Conservation (phyloP, 1,140 invertebrate species). For the Bombus picipes region DNA sequence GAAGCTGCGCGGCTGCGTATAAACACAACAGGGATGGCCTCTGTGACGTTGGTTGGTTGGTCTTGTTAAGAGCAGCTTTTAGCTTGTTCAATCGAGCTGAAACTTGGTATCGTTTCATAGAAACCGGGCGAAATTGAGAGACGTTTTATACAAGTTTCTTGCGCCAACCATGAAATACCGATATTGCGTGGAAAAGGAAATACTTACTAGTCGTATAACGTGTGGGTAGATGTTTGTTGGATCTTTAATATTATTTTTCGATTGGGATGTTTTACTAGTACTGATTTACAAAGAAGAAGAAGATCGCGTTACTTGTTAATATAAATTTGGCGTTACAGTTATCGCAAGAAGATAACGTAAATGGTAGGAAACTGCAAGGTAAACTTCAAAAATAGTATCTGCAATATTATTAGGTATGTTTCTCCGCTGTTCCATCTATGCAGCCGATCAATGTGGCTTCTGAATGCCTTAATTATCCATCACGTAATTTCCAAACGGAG, state of each 20-base stretch:
- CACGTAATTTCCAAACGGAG: too few species aligned
- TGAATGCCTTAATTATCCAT: too few species aligned
- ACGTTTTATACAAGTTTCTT: neutral
- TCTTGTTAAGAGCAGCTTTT: slow-evolving; percentile 4
- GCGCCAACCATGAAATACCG: too few species aligned
- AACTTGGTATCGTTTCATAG: neutral
- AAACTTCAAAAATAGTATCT: too few species aligned
- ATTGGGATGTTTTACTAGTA: neutral
- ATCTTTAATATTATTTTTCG: neutral
- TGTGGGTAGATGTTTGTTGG: neutral
- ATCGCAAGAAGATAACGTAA: too few species aligned
- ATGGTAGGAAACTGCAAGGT: too few species aligned
- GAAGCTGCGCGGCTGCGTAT: neutral
- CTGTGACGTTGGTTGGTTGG: neutral
- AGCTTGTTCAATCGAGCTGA: slow-evolving; percentile 4
- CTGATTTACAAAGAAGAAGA: neutral
- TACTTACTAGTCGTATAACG: neutral
- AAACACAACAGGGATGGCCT: neutral
- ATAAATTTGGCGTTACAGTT: too few species aligned
- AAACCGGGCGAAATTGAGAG: neutral
- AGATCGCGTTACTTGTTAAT: neutral
- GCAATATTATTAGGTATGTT: too few species aligned
- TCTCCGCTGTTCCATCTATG: too few species aligned
- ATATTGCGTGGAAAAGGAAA: neutral
- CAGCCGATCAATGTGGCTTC: too few species aligned